Evolutionary conservation across 1,140 invertebrate genomes (phyloP).

Genomic region (Polyergus mexicanus): DNA sequence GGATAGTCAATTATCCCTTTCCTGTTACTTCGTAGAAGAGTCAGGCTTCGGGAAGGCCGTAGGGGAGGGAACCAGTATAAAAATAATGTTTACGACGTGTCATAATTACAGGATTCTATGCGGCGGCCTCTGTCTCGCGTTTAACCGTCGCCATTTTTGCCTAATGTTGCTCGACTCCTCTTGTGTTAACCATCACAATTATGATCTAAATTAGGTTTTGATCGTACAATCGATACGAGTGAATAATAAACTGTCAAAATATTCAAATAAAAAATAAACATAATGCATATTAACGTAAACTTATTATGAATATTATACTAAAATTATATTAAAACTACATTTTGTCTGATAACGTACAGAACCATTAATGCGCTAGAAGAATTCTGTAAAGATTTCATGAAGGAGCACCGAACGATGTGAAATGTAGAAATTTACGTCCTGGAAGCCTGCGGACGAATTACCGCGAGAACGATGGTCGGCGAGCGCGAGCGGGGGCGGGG

Average conservation of each 20-base stretch:
- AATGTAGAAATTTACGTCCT: constrained; percentile 62
- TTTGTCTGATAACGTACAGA: background rate
- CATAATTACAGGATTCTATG: constrained; percentile 71
- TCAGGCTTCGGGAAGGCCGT: constrained; percentile 31
- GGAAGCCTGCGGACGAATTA: constrained; percentile 60
- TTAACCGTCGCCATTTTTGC: constrained; percentile 60
- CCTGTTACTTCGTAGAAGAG: constrained; percentile 31
- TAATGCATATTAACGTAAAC: background rate
- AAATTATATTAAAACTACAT: background rate
- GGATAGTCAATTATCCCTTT: background rate
- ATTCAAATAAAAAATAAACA: background rate
- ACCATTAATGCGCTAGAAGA: background rate
- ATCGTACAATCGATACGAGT: background rate
- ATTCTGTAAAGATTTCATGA: constrained; percentile 2
- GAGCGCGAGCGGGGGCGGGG: constrained; percentile 5
- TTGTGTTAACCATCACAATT: background rate
- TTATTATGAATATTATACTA: background rate
- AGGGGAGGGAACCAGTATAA: constrained; percentile 28
- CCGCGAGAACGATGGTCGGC: constrained; percentile 30
- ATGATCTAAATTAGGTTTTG: background rate
- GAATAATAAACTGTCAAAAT: background rate
- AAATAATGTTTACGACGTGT: constrained; percentile 73
- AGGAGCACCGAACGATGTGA: constrained; percentile 27
- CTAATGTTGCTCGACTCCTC: constrained; percentile 27
- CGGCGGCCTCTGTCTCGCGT: constrained; percentile 41